phyloP scores from a whole-genome alignment of 2,888 invertebrate species.

The Stenoptilia bipunctidactyla region DNA sequence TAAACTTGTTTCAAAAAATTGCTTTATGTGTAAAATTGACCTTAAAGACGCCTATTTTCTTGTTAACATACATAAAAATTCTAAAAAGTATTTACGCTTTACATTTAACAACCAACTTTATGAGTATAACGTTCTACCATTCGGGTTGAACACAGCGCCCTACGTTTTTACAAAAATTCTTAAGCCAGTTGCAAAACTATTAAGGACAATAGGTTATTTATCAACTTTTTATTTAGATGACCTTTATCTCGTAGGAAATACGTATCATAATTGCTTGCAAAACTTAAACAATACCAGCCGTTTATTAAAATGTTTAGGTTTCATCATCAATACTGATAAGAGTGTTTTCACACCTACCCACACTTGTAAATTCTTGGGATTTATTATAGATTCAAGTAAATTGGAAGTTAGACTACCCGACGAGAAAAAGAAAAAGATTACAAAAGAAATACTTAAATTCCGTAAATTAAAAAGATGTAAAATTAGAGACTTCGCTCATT shows the following conservation, averaged over 20 bases:
- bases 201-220: conserved; percentile 1
- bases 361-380: conserved; percentile 2
- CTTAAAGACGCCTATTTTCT: conserved; percentile 2
- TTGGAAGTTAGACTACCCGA: background rate
- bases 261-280: background rate
- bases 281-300: background rate
- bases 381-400: conserved; percentile 3
- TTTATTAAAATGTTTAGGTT: conserved; percentile 1
- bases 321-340: conserved; percentile 2
- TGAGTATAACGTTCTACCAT: conserved; percentile 1
- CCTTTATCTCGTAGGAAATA: background rate
- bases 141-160: conserved; percentile 1
- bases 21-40: conserved; percentile 3
- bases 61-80: background rate
- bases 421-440: background rate
- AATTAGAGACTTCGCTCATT: conserved; percentile 2
- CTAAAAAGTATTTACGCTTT: conserved; percentile 5
- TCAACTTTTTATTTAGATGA: conserved; percentile 6
- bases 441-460: background rate
- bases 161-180: background rate
- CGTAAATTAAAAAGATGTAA: background rate
- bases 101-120: conserved; percentile 1
- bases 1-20: conserved; percentile 2
- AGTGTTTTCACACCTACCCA: background rate
- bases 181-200: background rate